Conservation (phyloP, 2,888 invertebrate species). For the Eupeodes latifasciatus region DNA sequence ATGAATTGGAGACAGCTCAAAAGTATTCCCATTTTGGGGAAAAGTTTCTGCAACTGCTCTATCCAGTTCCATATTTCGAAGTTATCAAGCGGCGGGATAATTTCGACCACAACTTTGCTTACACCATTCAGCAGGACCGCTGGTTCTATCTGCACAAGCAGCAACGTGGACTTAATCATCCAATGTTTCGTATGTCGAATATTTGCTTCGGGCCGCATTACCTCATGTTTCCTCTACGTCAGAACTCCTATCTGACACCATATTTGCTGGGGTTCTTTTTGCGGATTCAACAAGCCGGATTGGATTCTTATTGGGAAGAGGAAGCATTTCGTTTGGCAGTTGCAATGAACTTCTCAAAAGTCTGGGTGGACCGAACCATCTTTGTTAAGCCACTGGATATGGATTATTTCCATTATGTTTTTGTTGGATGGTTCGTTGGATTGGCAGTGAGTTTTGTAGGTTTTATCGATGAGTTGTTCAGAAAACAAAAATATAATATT, state of each 20-base stretch:
- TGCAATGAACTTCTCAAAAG: slow-evolving; percentile 2
- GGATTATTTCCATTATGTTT: slow-evolving; percentile 22
- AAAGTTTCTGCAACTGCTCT: slow-evolving; percentile 78
- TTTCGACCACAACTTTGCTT: slow-evolving; percentile 79
- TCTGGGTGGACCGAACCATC: neutral
- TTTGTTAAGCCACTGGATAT: slow-evolving; percentile 23
- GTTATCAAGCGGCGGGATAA: slow-evolving; percentile 78
- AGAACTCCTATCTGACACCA: neutral
- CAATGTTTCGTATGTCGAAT: slow-evolving; percentile 78
- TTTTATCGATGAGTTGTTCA: neutral
- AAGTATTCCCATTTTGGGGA: slow-evolving; percentile 66
- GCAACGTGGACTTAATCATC: slow-evolving; percentile 78
- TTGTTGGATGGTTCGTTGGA: slow-evolving; percentile 20
- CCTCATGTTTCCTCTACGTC: slow-evolving; percentile 78
- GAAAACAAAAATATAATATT: neutral
- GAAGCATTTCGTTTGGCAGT: slow-evolving; percentile 31
- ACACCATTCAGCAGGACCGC: slow-evolving; percentile 80
- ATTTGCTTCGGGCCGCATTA: slow-evolving; percentile 81
- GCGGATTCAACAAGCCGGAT: slow-evolving; percentile 8
- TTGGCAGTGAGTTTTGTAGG: neutral
- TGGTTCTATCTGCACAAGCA: slow-evolving; percentile 79
- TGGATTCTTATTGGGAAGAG: slow-evolving; percentile 28
- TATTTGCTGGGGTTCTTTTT: slow-evolving; percentile 11
- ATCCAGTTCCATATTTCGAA: slow-evolving; percentile 65
- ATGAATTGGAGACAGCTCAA: slow-evolving; percentile 67